Evolutionary conservation across 2,113 vertebrate genomes (phyloP), one percentile per base, ranked within the genome.

Genomic region (Triplophysa tibetana): DNA sequence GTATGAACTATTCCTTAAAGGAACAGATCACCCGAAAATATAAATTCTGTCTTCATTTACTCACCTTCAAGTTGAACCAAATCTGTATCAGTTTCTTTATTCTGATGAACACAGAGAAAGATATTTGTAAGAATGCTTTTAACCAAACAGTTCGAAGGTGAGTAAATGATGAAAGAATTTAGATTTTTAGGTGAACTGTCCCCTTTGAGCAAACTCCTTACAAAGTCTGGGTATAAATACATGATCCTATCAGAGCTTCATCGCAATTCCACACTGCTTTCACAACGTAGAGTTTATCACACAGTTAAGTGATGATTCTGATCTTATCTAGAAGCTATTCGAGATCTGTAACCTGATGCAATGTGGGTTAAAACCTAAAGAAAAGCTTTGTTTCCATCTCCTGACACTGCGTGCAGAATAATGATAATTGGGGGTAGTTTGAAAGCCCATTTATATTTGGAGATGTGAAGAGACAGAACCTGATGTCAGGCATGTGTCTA

Each of bases 381-480:
- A 45, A 61, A 69, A 24, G 21, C 54, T 8, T 48, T 61, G 70
- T 23, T 56, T 19, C 16, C 4, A 62, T 68, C 60, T 43, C 74
- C 16, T 70, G 70, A 41, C 79, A 69, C 61, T 29, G 29, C 52
- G 52, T 61, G 74, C 8, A 24, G 66, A 54, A 73, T 68, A n/a
- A 81, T 56, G 78, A 81, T 84, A 84, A 84, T 81, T 80, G 78
- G 52, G 33, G 21, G 17, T 29, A 38, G 41, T 74, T 63, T 84
- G 73, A 84, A 73, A 70, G 54, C 50, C 67, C 52, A 66, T 80
- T 80, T 83, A 72, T 60, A 73, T 52, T 54, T 72, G 74, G 43
- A 81, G 60, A 77, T 66, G 78, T 73, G 74, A 60, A 84, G 29
- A 13, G 78, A 81, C 77, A 77, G 23, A 65, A 77, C 52, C 24